A percentile compares a stretch with the other conserved stretches of the same genome.
Evolutionary conservation across 2,888 invertebrate genomes (phyloP).

Genomic region (Eustalomyia histrio): DNA sequence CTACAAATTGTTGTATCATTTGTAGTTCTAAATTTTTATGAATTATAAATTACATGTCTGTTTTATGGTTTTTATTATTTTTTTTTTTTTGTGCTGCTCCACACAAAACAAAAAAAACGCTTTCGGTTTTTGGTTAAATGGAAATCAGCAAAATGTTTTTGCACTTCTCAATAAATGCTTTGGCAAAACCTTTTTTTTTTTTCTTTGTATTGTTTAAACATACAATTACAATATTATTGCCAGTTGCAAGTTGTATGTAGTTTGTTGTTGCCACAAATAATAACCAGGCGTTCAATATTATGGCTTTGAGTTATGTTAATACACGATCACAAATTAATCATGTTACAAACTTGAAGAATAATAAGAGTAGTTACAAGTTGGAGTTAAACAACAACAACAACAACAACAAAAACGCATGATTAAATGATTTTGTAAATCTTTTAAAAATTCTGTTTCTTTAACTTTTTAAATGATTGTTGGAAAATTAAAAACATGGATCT

Average conservation of each 20-base stretch:
- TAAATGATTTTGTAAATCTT: constrained; percentile 49
- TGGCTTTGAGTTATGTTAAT: constrained; percentile 66
- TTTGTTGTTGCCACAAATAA: constrained; percentile 55
- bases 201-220: constrained; percentile 58
- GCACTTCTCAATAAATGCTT: constrained; percentile 63
- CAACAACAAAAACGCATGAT: constrained; percentile 45
- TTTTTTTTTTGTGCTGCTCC: neutral
- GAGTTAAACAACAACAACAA: neutral
- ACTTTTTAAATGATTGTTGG: constrained; percentile 33
- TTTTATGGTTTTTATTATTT: constrained; percentile 42
- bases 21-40: neutral
- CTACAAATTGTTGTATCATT: neutral
- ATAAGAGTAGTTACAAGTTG: neutral
- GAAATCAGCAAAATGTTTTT: constrained; percentile 63
- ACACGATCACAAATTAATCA: constrained; percentile 66
- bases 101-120: constrained; percentile 37
- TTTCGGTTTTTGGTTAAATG: constrained; percentile 54
- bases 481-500: constrained; percentile 51
- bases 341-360: constrained; percentile 57
- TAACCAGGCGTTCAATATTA: constrained; percentile 66
- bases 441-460: neutral
- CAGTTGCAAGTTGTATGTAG: constrained; percentile 18
- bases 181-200: constrained; percentile 42
- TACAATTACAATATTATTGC: constrained; percentile 52
- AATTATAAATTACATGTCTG: constrained; percentile 63